Evolutionary conservation across 2,113 vertebrate species (phyloP), one percentile per base, ranked within the genome.

Genomic region (Notechis scutatus): DNA sequence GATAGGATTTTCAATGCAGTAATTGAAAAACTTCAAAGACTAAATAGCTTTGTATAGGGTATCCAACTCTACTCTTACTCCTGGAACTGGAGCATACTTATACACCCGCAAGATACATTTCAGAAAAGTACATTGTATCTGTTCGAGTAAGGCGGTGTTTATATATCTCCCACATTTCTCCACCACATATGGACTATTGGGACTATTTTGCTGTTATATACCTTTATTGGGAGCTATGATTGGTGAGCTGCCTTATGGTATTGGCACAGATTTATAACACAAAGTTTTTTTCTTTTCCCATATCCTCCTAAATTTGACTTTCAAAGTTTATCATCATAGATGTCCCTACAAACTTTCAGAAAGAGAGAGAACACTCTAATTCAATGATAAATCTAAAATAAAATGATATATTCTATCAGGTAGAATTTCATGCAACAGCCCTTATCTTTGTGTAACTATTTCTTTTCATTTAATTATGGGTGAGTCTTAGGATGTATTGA

Each of bases 401-500:
- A 69, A 94, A 64, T 94, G 61, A 90, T 92, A 90, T 90, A 55
- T 0, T 81, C 0, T 94, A 85, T 92, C 21, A 34, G 52, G 15
- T 90, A 85, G 50, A 39, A 52, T 91, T 45, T 93, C 55, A 69
- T 29, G 11, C 91, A 92, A 52, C 89, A n/a, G 86, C 4, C 34
- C 18, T 81, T 39, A 0, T n/a, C 94, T 95, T 61, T 11, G 1
- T 74, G 81, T 91, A 88, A 21, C 47, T 55, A 39, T 89, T 87
- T 87, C 12, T 29, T 52, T 52, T 87, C 47, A 87, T 52, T 26
- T 87, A 29, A 47, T 87, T 87, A 55, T 92, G 85, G 2, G 8
- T 24, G 74, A 92, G 69, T 95, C 90, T 57, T 39, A 59, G 69
- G 88, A 56, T 92, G 57, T 54, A 87, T 85, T 96, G 92, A 81